Base-by-base conservation (phyloP, 1,140 invertebrate genomes). In the Drosophila saltans region DNA sequence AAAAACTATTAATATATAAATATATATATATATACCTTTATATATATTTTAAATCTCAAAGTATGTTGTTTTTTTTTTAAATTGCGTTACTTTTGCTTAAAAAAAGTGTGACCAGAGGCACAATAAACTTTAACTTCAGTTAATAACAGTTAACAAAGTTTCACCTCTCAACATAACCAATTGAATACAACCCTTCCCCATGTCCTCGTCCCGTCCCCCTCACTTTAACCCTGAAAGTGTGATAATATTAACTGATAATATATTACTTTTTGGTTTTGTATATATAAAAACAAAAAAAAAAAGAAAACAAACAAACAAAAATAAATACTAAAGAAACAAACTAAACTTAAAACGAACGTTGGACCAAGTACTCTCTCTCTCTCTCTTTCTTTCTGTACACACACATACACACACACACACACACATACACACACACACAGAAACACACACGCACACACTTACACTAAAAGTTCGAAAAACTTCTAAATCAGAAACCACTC, bases 231-330 rank as follows among this genome's bases (percentile, higher is more conserved):
- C 45, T 11, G 45, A 52, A 52, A 52, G 45, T 24, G 45, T 52
- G 21, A 52, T 52, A 52, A 52, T 52, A 52, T 52, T 24, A 52
- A 52, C 45, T 26, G 63, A 75, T 60, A 61, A 79, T 79, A 84
- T 91, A 91, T 91, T 91, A 91, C 80, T 91, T 90, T 91, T 91
- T 91, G 80, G 74, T 91, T 90, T 91, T 91, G 90, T 91, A 91
- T 75, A 91, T 90, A 89, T 73, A 66, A 58, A 60, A 48, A 41
- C 48, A 65, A 58, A n/a, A 21, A 39, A 48, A 67, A 48, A 48
- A 60, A 65, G 43, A n/a, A 21, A 48, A 48, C 45, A 65, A 58
- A n/a, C 5, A 40, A 40, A 26, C 10, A 48, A 48, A 48, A 45
- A 45, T 2, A 48, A 48, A 48, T 26, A 52, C 45, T 52, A 52